phyloP scores from a whole-genome alignment of 1,140 invertebrate genomes.

The Argopecten irradians region DNA sequence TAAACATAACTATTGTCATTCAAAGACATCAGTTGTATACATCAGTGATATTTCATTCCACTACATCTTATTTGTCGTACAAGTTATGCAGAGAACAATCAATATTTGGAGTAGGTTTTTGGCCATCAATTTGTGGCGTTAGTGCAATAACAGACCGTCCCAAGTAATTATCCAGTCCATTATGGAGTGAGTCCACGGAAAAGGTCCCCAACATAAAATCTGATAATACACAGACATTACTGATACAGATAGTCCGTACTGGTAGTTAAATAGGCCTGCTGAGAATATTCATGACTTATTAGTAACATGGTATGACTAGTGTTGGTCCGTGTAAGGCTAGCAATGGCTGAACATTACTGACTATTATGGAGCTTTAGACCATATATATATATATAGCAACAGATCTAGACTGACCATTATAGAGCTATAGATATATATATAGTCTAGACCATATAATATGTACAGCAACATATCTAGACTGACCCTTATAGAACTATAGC shows the following conservation, averaged over 20 bases:
- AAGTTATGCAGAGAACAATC: not conserved
- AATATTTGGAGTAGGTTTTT: not conserved
- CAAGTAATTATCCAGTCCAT: constrained; percentile 22
- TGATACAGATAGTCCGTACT: not conserved
- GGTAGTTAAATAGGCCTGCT: not conserved
- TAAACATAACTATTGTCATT: not conserved
- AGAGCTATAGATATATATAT: too few relatives aligned
- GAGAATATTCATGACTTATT: constrained; percentile 18
- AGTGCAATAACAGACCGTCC: not conserved
- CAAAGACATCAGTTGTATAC: not conserved
- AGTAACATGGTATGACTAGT: not conserved
- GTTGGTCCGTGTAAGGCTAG: too few relatives aligned
- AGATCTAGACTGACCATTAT: too few relatives aligned
- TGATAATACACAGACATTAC: not conserved
- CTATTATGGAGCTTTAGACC: too few relatives aligned
- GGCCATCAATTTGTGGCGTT: not conserved
- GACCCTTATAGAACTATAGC: too few relatives aligned
- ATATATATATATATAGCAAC: too few relatives aligned
- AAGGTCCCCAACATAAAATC: constrained; percentile 8
- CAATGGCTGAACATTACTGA: too few relatives aligned
- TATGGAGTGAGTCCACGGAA: not conserved
- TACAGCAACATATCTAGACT: too few relatives aligned
- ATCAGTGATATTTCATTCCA: not conserved
- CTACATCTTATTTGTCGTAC: not conserved
- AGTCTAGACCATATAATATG: too few relatives aligned